A percentile compares a stretch with the other conserved stretches of the same genome.
phyloP scores from a whole-genome alignment of 2,797 vertebrate genomes.

The Takifugu ocellatus region DNA sequence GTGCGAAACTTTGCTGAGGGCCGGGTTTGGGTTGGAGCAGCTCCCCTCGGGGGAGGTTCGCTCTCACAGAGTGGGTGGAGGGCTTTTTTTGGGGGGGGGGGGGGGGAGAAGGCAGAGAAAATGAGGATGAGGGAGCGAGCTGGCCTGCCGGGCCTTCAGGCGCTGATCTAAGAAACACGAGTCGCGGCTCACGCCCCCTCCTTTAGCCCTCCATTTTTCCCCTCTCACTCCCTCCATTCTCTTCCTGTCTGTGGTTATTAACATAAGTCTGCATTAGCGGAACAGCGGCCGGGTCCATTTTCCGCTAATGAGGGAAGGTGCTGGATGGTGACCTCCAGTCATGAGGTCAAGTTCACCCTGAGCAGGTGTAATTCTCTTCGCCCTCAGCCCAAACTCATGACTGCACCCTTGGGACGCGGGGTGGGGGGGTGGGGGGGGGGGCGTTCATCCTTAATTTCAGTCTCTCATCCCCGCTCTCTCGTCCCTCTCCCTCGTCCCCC shows the following conservation, averaged over 20 bases:
- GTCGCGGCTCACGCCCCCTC: conserved; percentile 37
- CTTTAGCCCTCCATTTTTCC: conserved; percentile 21
- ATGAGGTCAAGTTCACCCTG: conserved; percentile 60
- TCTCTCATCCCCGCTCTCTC: conserved; percentile 38
- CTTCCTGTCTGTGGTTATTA: conserved; percentile 40
- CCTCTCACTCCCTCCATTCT: conserved; percentile 19
- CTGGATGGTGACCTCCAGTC: conserved; percentile 46
- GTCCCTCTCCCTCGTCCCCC: conserved; percentile 32
- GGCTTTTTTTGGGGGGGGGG: conserved; percentile 5
- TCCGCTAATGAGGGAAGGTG: conserved; percentile 53
- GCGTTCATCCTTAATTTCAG: conserved; percentile 59
- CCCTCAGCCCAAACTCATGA: conserved; percentile 42
- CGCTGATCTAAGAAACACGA: conserved; percentile 65
- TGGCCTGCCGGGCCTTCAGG: conserved; percentile 50
- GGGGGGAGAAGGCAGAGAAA: conserved; percentile 19
- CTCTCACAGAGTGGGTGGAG: conserved; percentile 21
- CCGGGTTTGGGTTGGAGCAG: conserved; percentile 43
- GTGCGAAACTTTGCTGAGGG: conserved; percentile 65
- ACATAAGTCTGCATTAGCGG: conserved; percentile 45
- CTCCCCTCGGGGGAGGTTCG: conserved; percentile 46
- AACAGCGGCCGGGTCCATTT: conserved; percentile 37
- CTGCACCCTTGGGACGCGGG: conserved; percentile 17
- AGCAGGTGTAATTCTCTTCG: conserved; percentile 52
- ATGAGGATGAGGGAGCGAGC: conserved; percentile 22
- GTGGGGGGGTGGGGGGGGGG: background rate